A percentile compares a stretch with the other conserved stretches of the same genome.
Evolutionary conservation across 2,113 vertebrate species (phyloP).

Genomic region (Calyptommatus sinebrachiatus): DNA sequence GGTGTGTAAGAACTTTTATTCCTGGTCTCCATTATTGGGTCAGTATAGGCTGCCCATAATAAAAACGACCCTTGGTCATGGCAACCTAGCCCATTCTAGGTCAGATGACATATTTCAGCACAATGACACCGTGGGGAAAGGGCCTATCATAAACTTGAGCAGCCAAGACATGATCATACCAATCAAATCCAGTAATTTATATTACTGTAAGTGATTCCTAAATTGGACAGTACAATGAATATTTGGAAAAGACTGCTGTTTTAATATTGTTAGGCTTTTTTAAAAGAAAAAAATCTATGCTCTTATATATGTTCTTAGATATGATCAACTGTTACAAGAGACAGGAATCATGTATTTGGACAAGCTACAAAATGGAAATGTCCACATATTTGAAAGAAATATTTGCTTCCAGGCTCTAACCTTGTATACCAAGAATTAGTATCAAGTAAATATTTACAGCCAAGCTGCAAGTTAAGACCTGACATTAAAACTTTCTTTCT

Average conservation of each 20-base stretch:
- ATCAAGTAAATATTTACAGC: slow-evolving; percentile 68
- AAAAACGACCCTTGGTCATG: no score
- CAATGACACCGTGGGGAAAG: background rate
- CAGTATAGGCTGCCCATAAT: no score
- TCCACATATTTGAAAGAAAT: slow-evolving; percentile 59
- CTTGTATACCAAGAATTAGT: slow-evolving; percentile 44
- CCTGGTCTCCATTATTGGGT: no score
- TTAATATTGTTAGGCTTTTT: slow-evolving; percentile 51
- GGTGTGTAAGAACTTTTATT: no score
- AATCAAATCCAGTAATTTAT: no score
- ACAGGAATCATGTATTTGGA: slow-evolving; percentile 52
- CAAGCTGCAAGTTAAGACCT: slow-evolving; percentile 61
- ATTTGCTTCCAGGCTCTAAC: slow-evolving; percentile 60
- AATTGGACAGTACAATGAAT: background rate
- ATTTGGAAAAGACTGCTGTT: slow-evolving; percentile 14
- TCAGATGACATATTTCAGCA: no score
- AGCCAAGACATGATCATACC: no score
- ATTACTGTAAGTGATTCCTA: background rate
- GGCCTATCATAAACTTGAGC: no score
- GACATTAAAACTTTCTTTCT: slow-evolving; percentile 57
- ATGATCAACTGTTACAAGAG: slow-evolving; percentile 51
- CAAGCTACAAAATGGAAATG: slow-evolving; percentile 63
- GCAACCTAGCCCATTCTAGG: no score
- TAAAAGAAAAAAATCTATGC: slow-evolving; percentile 30
- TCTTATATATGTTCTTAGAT: slow-evolving; percentile 58